Percentiles rank a stretch among this genome's conserved stretches.
phyloP scores from a whole-genome alignment of 2,113 vertebrate species.

The Dipodomys stephensi region DNA sequence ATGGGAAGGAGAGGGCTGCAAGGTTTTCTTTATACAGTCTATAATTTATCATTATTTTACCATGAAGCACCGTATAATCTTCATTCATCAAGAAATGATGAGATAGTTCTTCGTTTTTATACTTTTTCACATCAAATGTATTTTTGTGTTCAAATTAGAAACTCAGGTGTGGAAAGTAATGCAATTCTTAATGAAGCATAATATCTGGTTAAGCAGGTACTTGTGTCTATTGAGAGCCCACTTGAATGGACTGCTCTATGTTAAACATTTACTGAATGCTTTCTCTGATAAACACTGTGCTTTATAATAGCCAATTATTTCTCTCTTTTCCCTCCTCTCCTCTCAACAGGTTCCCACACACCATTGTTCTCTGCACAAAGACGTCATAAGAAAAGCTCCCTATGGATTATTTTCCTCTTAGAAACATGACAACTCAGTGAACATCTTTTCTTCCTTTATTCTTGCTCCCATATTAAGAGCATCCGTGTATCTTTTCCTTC shows the following conservation, averaged over 20 bases:
- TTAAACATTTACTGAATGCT: background rate
- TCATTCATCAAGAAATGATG: background rate
- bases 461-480: background rate
- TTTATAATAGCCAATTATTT: background rate
- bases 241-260: background rate
- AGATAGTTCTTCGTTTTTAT: background rate
- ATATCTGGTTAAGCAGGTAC: background rate
- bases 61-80: background rate
- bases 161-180: background rate
- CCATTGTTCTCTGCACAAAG: conserved; percentile 21
- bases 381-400: background rate
- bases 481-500: background rate
- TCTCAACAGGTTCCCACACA: background rate
- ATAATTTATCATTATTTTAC: background rate
- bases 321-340: background rate
- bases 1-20: background rate
- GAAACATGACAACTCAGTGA: conserved; percentile 11
- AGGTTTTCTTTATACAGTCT: background rate
- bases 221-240: background rate
- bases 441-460: background rate
- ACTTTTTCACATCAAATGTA: background rate
- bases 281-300: background rate
- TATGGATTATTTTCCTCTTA: background rate
- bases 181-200: background rate
- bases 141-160: conserved; percentile 41